Percentiles rank a stretch among this genome's conserved stretches.
Conservation (phyloP, 1,140 invertebrate genomes). For the Hyphantria cunea region DNA sequence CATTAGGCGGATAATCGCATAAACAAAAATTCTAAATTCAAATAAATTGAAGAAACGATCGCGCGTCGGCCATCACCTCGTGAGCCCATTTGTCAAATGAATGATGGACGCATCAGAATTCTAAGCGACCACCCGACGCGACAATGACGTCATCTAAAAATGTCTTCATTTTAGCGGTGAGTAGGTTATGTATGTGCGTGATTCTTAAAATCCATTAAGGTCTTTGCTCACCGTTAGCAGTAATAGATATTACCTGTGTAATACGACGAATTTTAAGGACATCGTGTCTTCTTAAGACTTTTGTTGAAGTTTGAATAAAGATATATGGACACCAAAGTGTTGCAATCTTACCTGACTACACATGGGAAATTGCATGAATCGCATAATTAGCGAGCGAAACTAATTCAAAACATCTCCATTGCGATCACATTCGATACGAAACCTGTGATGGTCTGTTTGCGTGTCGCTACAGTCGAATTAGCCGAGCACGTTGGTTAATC, state of each 20-base stretch:
- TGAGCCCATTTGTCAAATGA: constrained; percentile 63
- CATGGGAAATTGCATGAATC: constrained; percentile 1
- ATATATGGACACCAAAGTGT: too few species aligned
- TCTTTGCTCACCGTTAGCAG: too few species aligned
- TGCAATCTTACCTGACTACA: too few species aligned
- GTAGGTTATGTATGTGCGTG: not conserved
- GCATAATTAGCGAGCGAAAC: not conserved
- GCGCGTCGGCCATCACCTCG: constrained; percentile 34
- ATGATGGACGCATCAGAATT: constrained; percentile 61
- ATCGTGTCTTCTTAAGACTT: too few species aligned
- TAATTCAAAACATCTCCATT: constrained; percentile 38
- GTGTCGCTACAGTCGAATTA: constrained; percentile 51
- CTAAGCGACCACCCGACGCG: constrained; percentile 45
- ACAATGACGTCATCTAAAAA: constrained; percentile 34
- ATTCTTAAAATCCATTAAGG: too few species aligned
- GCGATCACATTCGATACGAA: constrained; percentile 39
- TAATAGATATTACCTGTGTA: too few species aligned
- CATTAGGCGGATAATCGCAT: constrained; percentile 24
- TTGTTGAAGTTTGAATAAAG: too few species aligned
- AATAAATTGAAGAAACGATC: constrained; percentile 35
- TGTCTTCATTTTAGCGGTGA: constrained; percentile 23
- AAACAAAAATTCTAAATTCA: constrained; percentile 37
- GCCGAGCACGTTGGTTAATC: constrained; percentile 37
- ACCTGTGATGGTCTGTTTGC: constrained; percentile 44
- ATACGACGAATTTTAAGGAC: too few species aligned